Evolutionary conservation across 2,888 invertebrate species (phyloP), one percentile per base, ranked within the genome.

Genomic region (Lepetodrilus schrolli): DNA sequence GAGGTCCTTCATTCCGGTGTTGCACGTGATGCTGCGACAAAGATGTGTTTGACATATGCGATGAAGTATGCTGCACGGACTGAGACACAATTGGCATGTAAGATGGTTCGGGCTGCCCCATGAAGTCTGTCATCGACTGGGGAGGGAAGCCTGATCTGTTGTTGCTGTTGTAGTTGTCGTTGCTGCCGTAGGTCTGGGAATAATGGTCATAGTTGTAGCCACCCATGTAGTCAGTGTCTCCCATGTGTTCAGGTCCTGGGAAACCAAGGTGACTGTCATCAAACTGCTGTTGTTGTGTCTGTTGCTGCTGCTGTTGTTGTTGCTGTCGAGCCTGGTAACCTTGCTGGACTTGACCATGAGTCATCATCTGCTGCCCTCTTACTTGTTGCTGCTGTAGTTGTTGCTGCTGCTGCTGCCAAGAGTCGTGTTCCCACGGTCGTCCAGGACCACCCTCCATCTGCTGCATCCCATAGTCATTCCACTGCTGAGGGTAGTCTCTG

Each of bases 251-350:
- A 26, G 21, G 23, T 4, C 51, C 30, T 0, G 13, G 13, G 5
- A 13, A 51, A 17, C 51, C 21, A 51, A 26, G 10, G 20, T 66
- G 13, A 4, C 20, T 23, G 43, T 43, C 43, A 10, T 43, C 43
- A 13, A 43, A 17, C 30, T 23, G 58, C 34, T 10, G 30, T 43
- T 23, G 70, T n/a, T 26, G 48, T 20, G 34, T 21, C 51, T 66
- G 72, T 36, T 49, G 43, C 36, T 72, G 51, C 66, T 74, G 74
- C n/a, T 70, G 70, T 47, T 65, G 70, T 26, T 66, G 73, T 8
- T 74, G 74, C 36, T 47, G 26, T 21, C 43, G 43, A 8, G 23
- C 68, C n/a, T 20, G 26, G 43, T 38, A 68, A 21, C 17, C 17
- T 23, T 5, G 17, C 17, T 68, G 37, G 7, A 21, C 13, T n/a